Evolutionary conservation across 2,797 vertebrate genomes (phyloP), one percentile per base, ranked within the genome.

Genomic region (Darevskia nairensis): DNA sequence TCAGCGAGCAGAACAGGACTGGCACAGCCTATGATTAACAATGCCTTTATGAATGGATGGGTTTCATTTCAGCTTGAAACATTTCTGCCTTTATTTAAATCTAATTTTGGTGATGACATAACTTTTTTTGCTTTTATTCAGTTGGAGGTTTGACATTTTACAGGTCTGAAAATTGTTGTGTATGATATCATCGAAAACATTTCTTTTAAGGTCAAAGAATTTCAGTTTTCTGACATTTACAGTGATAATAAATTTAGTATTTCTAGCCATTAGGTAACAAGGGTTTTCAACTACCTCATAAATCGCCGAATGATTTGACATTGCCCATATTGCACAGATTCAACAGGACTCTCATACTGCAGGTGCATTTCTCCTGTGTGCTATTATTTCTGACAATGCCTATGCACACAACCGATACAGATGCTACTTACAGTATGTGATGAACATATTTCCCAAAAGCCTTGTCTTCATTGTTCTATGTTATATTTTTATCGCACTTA

Each of bases 181-280:
- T 69, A 59, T 86, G 27, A 41, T 80, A 82, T 68, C 74, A 68
- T 77, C 29, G 27, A 84, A 64, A 76, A 80, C 44, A 59, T 74
- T 84, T 78, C 68, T 75, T 79, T 74, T 74, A 85, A 85, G 88
- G 39, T 75, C 84, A 86, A 76, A 59, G 71, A 66, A 82, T 75
- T 71, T 55, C 17, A 50, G 17, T 32, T 86, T 89, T 29, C 32
- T 89, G 88, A 86, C 71, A 80, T 82, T 82, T 86, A 81, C 79
- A 82, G 23, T 1, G 5, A 2, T 84, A 91, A 85, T 86, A 84
- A 46, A 89, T 72, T 25, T 91, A 11, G 19, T 1, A n/a, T n/a
- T 46, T 79, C 2, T 44, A 89, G 77, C 1, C 72, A 68, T 8
- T 2, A 66, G 6, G 19, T 76, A 32, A 76, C 44, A 76, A 68